Conservation (phyloP, 2,797 vertebrate species). For the Adelosebastes latens region DNA sequence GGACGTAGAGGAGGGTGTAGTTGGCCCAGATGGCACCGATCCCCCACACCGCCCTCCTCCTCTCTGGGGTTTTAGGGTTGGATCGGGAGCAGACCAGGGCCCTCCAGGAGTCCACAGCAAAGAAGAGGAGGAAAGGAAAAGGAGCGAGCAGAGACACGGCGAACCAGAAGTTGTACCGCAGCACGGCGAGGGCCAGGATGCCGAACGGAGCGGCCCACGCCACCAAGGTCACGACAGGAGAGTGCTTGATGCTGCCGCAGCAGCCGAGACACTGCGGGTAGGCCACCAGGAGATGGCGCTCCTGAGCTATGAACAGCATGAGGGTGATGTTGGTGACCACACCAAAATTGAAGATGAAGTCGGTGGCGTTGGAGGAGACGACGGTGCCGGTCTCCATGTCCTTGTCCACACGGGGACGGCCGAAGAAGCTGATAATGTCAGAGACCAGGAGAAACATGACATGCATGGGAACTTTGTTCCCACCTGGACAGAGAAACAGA, state of each 20-base stretch:
- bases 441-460: constrained; percentile 72
- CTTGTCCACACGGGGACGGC: constrained; percentile 37
- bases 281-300: constrained; percentile 67
- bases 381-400: fast-evolving
- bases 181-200: constrained; percentile 63
- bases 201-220: constrained; percentile 55
- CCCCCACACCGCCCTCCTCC: constrained; percentile 57
- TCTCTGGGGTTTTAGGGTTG: constrained; percentile 38
- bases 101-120: constrained; percentile 71
- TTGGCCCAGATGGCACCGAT: constrained; percentile 67
- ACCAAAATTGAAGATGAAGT: constrained; percentile 73
- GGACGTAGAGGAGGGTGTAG: constrained; percentile 74
- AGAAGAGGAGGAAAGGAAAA: constrained; percentile 75
- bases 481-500: constrained; percentile 28
- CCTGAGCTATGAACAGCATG: constrained; percentile 74
- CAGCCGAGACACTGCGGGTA: constrained; percentile 60
- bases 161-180: constrained; percentile 60
- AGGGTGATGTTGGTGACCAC: constrained; percentile 71
- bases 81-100: constrained; percentile 60
- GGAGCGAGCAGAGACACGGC: constrained; percentile 66
- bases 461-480: constrained; percentile 60
- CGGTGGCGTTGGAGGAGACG: constrained; percentile 34
- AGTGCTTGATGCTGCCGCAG: constrained; percentile 41
- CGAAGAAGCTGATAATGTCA: constrained; percentile 74
- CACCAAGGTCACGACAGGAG: constrained; percentile 38